Conservation (phyloP, 2,797 vertebrate genomes). For the Lepus townsendii region DNA sequence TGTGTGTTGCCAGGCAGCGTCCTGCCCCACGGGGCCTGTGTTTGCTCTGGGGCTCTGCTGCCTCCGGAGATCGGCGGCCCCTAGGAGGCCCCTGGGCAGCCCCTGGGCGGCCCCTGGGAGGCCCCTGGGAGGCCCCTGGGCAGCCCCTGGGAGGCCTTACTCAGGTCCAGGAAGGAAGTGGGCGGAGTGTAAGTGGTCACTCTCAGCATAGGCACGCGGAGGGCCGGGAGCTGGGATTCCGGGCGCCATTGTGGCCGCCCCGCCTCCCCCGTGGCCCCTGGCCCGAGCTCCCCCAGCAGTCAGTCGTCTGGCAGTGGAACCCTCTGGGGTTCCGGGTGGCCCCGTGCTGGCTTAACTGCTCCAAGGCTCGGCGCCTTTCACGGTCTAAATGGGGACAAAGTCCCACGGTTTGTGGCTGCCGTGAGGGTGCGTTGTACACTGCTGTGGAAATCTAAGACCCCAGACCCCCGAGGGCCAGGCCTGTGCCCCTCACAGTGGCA, state of each 20-base stretch:
- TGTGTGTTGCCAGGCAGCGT: not conserved
- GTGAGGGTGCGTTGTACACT: constrained; percentile 72
- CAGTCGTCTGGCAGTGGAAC: not conserved
- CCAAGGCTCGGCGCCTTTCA: constrained; percentile 60
- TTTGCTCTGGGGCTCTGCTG: no score
- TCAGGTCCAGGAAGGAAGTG: not conserved
- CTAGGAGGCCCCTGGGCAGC: accelerated
- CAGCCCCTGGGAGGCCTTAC: not conserved
- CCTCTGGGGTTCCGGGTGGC: constrained; percentile 37
- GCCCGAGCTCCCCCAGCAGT: not conserved
- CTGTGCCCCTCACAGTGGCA: not conserved
- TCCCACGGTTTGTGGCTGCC: not conserved
- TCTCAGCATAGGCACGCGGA: not conserved
- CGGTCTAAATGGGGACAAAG: constrained; percentile 62
- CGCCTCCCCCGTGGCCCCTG: not conserved
- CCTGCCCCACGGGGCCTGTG: no score
- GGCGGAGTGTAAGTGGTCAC: not conserved
- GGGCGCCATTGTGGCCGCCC: not conserved
- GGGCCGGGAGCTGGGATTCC: not conserved
- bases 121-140: no score
- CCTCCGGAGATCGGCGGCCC: no score
- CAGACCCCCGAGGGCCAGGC: not conserved
- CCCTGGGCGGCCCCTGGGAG: accelerated
- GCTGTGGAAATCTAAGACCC: constrained; percentile 49
- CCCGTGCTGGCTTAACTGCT: constrained; percentile 7